Percentiles rank a stretch among this genome's conserved stretches.
Evolutionary conservation across 2,888 invertebrate genomes (phyloP).

Genomic region (Eucriotettix oculatus): DNA sequence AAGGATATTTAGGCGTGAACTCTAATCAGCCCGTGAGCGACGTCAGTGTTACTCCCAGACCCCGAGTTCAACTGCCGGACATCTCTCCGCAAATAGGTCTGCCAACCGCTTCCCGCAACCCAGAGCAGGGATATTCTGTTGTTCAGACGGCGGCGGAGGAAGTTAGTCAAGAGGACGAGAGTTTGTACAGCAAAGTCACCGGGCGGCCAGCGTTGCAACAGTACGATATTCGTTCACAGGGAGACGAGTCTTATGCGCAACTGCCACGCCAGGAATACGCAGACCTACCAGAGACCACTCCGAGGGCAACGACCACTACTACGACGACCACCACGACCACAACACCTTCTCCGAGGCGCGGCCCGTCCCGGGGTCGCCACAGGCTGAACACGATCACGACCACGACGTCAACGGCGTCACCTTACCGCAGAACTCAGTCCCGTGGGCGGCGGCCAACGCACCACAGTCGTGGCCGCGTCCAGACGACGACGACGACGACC

Average conservation of each 20-base stretch:
- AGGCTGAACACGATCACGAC: not conserved
- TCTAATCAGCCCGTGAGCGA: no score
- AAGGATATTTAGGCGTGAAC: no score
- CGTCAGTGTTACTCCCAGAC: no score
- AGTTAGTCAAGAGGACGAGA: not conserved
- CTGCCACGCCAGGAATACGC: no score
- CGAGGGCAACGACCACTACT: not conserved
- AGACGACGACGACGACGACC: constrained; percentile 17
- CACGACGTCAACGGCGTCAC: constrained; percentile 9
- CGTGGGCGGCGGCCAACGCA: constrained; percentile 23
- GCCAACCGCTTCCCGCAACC: not conserved
- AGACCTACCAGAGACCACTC: not conserved
- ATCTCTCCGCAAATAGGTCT: not conserved
- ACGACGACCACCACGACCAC: constrained; percentile 1
- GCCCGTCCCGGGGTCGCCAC: not conserved
- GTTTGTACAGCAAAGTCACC: not conserved
- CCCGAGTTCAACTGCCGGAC: not conserved
- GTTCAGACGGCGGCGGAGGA: not conserved
- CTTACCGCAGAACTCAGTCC: constrained; percentile 16
- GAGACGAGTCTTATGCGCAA: not conserved
- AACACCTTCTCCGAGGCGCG: not conserved
- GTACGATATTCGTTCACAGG: not conserved
- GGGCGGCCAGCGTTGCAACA: not conserved
- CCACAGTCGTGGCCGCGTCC: constrained; percentile 23
- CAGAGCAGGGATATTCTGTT: not conserved